phyloP scores from a whole-genome alignment of 2,888 invertebrate genomes.

The Ennomos quercinarius region DNA sequence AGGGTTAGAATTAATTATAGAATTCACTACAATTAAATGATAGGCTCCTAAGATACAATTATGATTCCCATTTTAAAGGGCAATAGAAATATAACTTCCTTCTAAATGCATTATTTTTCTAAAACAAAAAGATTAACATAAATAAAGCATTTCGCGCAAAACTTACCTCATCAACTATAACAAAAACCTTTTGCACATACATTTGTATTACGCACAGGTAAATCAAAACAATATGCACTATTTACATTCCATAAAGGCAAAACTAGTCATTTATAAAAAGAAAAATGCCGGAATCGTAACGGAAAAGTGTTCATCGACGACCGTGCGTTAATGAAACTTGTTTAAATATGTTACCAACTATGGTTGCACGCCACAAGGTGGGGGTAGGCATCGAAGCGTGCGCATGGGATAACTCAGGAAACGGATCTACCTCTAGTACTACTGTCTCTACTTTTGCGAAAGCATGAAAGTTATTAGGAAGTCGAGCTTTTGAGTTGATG shows the following conservation, averaged over 20 bases:
- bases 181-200: constrained; percentile 18
- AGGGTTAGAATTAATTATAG: no score
- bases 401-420: constrained; percentile 73
- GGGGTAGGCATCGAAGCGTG: constrained; percentile 54
- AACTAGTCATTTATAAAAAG: constrained; percentile 3
- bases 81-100: not conserved
- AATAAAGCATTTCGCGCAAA: constrained; percentile 10
- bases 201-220: constrained; percentile 12
- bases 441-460: constrained; percentile 56
- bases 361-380: constrained; percentile 57
- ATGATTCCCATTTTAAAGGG: no score
- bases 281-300: constrained; percentile 30
- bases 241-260: constrained; percentile 6
- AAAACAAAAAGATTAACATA: constrained; percentile 2
- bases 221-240: constrained; percentile 8
- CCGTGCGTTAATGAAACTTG: constrained; percentile 69
- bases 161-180: constrained; percentile 45
- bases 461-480: constrained; percentile 79
- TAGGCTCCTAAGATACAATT: no score
- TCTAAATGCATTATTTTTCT: no score
- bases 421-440: constrained; percentile 50
- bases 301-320: constrained; percentile 59
- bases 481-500: constrained; percentile 48
- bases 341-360: constrained; percentile 77
- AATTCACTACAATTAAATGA: no score